Conservation (phyloP, 2,888 invertebrate species). For the Cylindroiulus punctatus region DNA sequence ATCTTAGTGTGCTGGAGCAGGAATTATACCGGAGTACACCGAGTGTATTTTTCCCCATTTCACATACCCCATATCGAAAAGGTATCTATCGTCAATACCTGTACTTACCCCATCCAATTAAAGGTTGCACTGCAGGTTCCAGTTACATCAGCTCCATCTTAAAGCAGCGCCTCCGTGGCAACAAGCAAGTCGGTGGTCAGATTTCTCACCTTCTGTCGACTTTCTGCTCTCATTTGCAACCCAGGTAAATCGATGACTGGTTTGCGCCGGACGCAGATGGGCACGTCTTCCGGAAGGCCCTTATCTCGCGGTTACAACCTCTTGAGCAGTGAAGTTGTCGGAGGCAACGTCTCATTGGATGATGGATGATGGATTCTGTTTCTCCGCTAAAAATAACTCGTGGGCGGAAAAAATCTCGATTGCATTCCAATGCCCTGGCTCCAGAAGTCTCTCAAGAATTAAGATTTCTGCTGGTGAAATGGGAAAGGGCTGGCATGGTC, state of each 20-base stretch:
- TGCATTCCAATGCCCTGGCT: background rate
- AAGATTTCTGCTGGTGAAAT: background rate
- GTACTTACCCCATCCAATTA: background rate
- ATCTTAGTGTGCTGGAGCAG: too few relatives aligned
- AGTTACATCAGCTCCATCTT: conserved; percentile 29
- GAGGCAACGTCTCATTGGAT: background rate
- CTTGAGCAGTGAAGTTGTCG: background rate
- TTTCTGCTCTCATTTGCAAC: background rate
- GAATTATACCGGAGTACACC: too few relatives aligned
- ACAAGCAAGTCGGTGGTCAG: background rate
- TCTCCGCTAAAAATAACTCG: background rate
- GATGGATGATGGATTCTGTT: background rate
- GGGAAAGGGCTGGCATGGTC: background rate
- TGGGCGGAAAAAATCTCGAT: background rate
- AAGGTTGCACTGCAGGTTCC: background rate
- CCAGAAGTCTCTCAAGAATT: background rate
- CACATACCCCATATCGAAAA: background rate
- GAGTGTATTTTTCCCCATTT: too few relatives aligned
- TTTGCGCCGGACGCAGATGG: background rate
- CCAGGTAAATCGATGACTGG: background rate
- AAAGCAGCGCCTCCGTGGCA: background rate
- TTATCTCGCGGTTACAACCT: background rate
- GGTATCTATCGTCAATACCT: background rate
- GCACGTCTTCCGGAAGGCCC: background rate
- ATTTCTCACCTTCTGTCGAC: background rate